Evolutionary conservation across 2,113 vertebrate species (phyloP).

Genomic region (Rutilus rutilus): DNA sequence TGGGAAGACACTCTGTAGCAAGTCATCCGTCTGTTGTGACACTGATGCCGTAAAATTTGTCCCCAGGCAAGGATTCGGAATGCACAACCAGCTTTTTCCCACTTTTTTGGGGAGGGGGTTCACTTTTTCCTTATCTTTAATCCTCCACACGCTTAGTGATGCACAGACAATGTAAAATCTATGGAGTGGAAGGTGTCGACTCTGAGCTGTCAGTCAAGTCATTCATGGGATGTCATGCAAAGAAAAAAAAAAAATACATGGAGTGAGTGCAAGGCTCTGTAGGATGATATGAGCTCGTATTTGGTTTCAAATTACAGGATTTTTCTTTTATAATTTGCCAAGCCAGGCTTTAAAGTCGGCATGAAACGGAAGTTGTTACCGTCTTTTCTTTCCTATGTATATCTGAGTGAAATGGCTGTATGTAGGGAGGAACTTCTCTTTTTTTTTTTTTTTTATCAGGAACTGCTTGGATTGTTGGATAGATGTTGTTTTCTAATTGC

Average conservation of each 20-base stretch:
- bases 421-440: background rate
- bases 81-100: background rate
- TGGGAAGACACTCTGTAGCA: slow-evolving; percentile 26
- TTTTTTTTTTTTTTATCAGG: background rate
- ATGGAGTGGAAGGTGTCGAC: slow-evolving; percentile 45
- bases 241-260: slow-evolving; percentile 5
- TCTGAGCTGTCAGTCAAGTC: slow-evolving; percentile 49
- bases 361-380: background rate
- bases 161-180: slow-evolving; percentile 44
- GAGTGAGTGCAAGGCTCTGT: background rate
- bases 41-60: slow-evolving; percentile 46
- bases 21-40: slow-evolving; percentile 48
- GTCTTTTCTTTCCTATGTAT: background rate
- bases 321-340: slow-evolving; percentile 8
- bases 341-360: background rate
- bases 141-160: slow-evolving; percentile 40
- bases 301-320: background rate
- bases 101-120: background rate
- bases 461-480: background rate
- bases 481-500: too few relatives aligned
- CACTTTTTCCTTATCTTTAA: background rate
- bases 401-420: background rate
- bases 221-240: slow-evolving; percentile 28
- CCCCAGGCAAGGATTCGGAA: slow-evolving; percentile 36
- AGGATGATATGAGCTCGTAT: background rate